Evolutionary conservation across 2,888 invertebrate species (phyloP).

Genomic region (Ennomos fuscantarius): DNA sequence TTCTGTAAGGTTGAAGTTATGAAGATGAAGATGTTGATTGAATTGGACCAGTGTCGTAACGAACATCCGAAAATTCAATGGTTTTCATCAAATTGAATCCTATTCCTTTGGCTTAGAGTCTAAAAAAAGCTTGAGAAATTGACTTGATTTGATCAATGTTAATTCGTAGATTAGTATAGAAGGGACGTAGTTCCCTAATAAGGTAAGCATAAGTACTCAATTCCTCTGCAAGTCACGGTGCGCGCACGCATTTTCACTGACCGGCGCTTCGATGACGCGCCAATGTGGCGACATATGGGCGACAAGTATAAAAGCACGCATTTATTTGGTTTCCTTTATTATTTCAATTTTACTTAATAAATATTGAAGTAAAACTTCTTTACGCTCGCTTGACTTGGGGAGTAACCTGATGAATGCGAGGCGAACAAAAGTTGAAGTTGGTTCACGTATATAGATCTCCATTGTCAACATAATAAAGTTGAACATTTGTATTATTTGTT

Average conservation of each 20-base stretch:
- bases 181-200: constrained; percentile 45
- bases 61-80: neutral
- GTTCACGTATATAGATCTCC: no score
- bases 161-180: constrained; percentile 72
- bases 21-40: neutral
- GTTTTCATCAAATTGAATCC: constrained; percentile 10
- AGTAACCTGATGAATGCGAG: no score
- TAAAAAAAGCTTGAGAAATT: neutral
- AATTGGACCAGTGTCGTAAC: constrained; percentile 40
- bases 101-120: constrained; percentile 6
- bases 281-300: constrained; percentile 20
- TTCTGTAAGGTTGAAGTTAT: neutral
- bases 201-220: constrained; percentile 59
- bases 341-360: no score
- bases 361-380: no score
- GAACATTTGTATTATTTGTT: no score
- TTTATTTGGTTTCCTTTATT: no score
- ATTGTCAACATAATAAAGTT: no score
- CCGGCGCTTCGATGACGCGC: constrained; percentile 19
- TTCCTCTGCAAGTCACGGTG: constrained; percentile 75
- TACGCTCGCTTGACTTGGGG: no score
- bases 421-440: no score
- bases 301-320: no score
- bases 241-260: constrained; percentile 59
- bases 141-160: constrained; percentile 42